These are phyloP conservation scores for Philypnodon macrostomus DNA, from an alignment of 2,797 vertebrate species.

Conservation along the genomic window DNA sequence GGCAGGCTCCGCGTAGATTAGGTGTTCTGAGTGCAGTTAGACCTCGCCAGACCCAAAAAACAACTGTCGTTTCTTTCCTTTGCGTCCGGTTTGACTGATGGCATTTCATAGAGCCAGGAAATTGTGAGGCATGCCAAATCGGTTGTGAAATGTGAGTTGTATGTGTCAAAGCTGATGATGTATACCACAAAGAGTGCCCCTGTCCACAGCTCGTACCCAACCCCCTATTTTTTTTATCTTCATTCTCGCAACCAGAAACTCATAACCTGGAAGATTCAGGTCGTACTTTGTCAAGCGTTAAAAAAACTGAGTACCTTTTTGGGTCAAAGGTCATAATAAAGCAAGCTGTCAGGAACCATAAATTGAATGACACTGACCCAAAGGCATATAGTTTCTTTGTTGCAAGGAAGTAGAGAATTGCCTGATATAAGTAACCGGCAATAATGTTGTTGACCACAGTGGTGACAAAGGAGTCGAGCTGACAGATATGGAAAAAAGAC, in stretches of 20 bases:
- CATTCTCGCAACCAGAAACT: conserved; percentile 26
- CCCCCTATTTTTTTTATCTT: conserved; percentile 11
- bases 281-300: conserved; percentile 28
- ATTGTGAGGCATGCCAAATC: conserved; percentile 47
- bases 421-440: neutral
- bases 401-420: neutral
- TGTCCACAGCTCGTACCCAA: neutral
- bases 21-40: conserved; percentile 34
- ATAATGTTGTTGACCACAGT: neutral
- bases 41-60: conserved; percentile 25
- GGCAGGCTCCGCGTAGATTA: conserved; percentile 39
- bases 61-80: conserved; percentile 26
- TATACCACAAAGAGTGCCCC: conserved; percentile 19
- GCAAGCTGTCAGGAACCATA: conserved; percentile 31
- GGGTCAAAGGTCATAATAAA: conserved; percentile 55
- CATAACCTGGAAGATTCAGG: conserved; percentile 36
- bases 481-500: no score
- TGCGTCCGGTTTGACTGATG: no score
- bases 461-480: no score
- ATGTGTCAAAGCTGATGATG: conserved; percentile 34
- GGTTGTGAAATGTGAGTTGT: conserved; percentile 47
- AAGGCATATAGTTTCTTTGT: conserved; percentile 19
- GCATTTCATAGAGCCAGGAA: conserved; percentile 41
- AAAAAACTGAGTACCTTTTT: conserved; percentile 26
- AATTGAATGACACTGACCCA: conserved; percentile 22